phyloP scores from a whole-genome alignment of 2,797 vertebrate species.

The Diglossa cyanea region DNA sequence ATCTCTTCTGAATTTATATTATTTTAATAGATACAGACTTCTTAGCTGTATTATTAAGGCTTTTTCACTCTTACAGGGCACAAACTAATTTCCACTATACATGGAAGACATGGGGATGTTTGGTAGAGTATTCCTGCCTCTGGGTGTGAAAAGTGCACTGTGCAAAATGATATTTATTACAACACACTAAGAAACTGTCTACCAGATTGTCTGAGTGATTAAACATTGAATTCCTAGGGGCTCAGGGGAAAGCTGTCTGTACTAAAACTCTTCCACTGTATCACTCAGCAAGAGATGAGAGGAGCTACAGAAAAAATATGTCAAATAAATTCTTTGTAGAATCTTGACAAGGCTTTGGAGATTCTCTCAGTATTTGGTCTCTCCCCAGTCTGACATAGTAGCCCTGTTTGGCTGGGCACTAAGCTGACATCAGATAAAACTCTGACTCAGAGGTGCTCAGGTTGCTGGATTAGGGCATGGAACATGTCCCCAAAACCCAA shows the following conservation, averaged over 20 bases:
- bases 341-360: background rate
- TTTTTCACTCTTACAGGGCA: background rate
- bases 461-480: background rate
- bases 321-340: background rate
- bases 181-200: background rate
- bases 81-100: background rate
- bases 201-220: background rate
- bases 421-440: background rate
- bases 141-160: background rate
- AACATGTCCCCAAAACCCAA: background rate
- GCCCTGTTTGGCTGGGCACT: background rate
- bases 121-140: background rate
- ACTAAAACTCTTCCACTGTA: background rate
- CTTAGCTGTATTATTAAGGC: background rate
- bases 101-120: background rate
- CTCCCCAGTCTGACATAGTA: background rate
- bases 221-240: background rate
- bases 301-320: background rate
- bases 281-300: background rate
- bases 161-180: background rate
- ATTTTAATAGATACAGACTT: background rate
- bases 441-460: background rate
- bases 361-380: background rate
- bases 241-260: background rate
- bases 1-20: background rate